These are phyloP conservation scores for Ptychochromis oligacanthus DNA, from an alignment of 2,113 vertebrate genomes.

Conservation along the genomic window DNA sequence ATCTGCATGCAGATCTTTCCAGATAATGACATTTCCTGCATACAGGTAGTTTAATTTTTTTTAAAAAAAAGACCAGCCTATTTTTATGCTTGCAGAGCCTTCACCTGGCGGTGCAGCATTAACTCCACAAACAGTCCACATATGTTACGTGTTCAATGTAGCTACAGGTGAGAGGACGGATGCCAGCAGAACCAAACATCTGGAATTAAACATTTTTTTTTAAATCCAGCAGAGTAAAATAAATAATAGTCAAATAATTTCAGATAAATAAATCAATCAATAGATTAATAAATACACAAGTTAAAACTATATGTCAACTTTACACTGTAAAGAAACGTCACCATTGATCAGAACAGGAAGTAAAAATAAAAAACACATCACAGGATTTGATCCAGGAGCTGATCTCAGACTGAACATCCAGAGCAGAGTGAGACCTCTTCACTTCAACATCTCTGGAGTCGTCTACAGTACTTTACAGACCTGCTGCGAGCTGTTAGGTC, in stretches of 20 bases:
- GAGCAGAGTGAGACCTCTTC: constrained; percentile 17
- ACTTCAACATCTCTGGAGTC: not conserved
- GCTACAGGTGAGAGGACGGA: not conserved
- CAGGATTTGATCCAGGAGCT: not conserved
- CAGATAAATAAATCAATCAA: constrained; percentile 52
- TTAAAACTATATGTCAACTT: constrained; percentile 35
- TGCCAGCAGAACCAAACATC: not conserved
- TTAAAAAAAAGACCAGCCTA: not conserved
- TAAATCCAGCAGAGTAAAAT: not conserved
- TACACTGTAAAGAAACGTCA: constrained; percentile 61
- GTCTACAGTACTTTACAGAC: not conserved
- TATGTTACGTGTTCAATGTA: not conserved
- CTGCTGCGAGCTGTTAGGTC: not conserved
- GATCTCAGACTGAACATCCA: constrained; percentile 13
- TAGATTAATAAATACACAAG: constrained; percentile 26
- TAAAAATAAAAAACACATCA: not conserved
- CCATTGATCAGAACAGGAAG: not conserved
- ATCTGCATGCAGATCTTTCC: not conserved
- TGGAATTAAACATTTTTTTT: not conserved
- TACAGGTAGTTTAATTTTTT: not conserved
- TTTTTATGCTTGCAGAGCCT: not conserved
- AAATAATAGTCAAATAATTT: not conserved
- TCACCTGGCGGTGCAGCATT: not conserved
- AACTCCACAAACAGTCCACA: not conserved
- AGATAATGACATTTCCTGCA: not conserved